Base-by-base conservation (phyloP, 2,888 invertebrate species). In the Bimastos eiseni region DNA sequence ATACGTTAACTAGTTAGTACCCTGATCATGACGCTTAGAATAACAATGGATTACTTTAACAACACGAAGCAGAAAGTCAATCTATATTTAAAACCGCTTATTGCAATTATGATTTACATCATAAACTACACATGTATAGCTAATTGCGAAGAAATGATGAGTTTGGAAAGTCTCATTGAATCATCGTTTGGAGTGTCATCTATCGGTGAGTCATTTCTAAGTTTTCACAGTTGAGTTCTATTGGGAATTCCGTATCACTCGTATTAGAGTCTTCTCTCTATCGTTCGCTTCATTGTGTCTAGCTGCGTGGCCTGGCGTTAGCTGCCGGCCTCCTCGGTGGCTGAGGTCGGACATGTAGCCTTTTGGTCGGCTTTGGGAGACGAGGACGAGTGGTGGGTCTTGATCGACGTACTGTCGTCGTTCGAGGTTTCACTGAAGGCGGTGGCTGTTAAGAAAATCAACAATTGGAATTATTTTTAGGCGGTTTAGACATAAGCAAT, bases 61-160 rank as follows among this genome's bases (percentile, higher is more conserved):
- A n/a, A 70, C 30, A 30, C 30, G n/a, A 70, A 70, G 70, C 70
- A 70, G 70, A 70, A 70, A 70, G 70, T 70, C 70, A 70, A 17
- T 70, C 70, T 70, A 70, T 70, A 30, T 70, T 70, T 70, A 70
- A 70, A 70, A 70, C 70, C 6, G 70, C 30, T 70, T n/a, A 70
- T 70, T 70, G 70, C 70, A 70, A 70, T 70, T 70, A 70, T 36
- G 86, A 36, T 86, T 86, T 86, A 86, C 86, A 86, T 86, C 36
- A 33, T 24, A 86, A 86, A 86, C 86, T 86, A 86, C 86, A 37
- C 37, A 36, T 11, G n/a, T n/a, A n/a, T 86, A 36, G 37, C 37
- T 86, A 86, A 86, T 36, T 24, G 86, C 86, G 36, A 17, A 17
- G 86, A 86, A 86, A 36, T 86, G 86, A n/a, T 15, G 70, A 70